These are phyloP conservation scores for Vulpes vulpes DNA, from an alignment of 2,113 vertebrate species.

Conservation along the genomic window DNA sequence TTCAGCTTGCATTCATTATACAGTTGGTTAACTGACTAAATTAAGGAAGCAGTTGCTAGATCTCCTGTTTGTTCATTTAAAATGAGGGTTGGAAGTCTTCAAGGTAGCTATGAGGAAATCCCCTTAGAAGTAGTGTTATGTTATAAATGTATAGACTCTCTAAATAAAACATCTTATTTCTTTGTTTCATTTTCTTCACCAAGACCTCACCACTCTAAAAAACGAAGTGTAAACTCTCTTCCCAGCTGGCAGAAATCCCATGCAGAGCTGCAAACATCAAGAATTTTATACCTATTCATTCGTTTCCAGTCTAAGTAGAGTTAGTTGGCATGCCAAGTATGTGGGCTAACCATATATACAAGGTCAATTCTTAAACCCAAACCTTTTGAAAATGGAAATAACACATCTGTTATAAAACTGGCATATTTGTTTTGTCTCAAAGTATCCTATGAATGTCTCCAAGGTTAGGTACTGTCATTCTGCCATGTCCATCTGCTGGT, in stretches of 20 bases:
- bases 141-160: not conserved
- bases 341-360: not conserved
- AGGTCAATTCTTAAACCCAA: not conserved
- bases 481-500: not conserved
- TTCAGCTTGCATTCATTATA: not conserved
- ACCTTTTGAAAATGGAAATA: conserved; percentile 10
- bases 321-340: not conserved
- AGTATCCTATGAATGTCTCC: not conserved
- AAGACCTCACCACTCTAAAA: not conserved
- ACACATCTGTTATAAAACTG: not conserved
- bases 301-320: not conserved
- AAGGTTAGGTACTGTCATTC: not conserved
- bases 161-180: not conserved
- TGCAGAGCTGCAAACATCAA: not conserved
- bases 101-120: conserved; percentile 24
- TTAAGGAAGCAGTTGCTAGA: conserved; percentile 22
- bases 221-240: not conserved
- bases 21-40: not conserved
- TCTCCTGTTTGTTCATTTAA: not conserved
- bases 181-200: not conserved
- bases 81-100: not conserved
- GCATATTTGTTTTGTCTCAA: not conserved
- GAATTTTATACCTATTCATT: not conserved
- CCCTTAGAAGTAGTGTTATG: not conserved
- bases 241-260: not conserved